These are phyloP conservation scores for Crenichthys baileyi DNA, from an alignment of 2,797 vertebrate species.

Conservation along the genomic window DNA sequence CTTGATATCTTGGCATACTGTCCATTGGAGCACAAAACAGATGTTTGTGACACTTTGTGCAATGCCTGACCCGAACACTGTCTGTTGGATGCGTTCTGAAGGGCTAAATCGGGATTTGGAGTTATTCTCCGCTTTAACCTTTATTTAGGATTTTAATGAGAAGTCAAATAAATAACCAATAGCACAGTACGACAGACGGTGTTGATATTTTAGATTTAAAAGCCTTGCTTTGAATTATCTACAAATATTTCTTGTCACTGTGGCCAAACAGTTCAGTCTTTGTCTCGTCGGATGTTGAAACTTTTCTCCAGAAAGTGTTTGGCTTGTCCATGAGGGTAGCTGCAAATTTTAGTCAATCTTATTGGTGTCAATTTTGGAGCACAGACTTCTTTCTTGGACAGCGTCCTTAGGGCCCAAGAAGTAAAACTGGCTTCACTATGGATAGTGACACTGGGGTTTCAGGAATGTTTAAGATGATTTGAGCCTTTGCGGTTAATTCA, in stretches of 20 bases:
- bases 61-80: conserved; percentile 44
- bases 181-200: neutral
- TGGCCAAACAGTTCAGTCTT: neutral
- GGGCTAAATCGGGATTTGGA: conserved; percentile 46
- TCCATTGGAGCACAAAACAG: conserved; percentile 68
- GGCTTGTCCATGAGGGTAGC: too few relatives aligned
- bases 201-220: neutral
- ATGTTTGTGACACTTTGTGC: conserved; percentile 70
- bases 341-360: too few relatives aligned
- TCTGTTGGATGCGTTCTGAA: conserved; percentile 35
- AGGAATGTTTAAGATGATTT: neutral
- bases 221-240: neutral
- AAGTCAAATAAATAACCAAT: neutral
- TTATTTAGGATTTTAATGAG: neutral
- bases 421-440: too few relatives aligned
- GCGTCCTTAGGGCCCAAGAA: too few relatives aligned
- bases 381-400: too few relatives aligned
- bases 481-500: neutral
- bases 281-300: neutral
- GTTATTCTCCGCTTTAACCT: neutral
- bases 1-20: conserved; percentile 54
- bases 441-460: neutral
- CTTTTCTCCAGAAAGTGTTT: too few relatives aligned
- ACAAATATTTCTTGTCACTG: neutral
- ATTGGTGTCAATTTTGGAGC: too few relatives aligned